Percentiles rank a stretch among this genome's conserved stretches.
phyloP scores from a whole-genome alignment of 2,113 vertebrate genomes.

The Puffinus mauretanicus region DNA sequence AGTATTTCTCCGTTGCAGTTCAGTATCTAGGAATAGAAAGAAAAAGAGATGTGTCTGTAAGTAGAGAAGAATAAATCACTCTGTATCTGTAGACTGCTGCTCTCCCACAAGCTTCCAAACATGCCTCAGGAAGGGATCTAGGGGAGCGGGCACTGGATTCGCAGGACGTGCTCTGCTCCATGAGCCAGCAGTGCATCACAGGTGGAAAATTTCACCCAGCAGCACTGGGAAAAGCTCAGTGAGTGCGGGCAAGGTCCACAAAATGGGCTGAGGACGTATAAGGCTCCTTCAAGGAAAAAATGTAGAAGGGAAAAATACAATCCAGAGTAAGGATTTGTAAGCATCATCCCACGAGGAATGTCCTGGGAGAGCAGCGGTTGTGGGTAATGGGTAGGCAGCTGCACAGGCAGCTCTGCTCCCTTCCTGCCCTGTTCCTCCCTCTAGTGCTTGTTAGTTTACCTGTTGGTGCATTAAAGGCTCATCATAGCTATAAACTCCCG shows the following conservation, averaged over 20 bases:
- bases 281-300: background rate
- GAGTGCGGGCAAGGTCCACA: background rate
- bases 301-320: background rate
- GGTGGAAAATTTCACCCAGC: background rate
- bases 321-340: background rate
- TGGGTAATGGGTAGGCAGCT: background rate
- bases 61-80: background rate
- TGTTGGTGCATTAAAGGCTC: slow-evolving; percentile 29
- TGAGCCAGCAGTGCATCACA: background rate
- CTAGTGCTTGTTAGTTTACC: background rate
- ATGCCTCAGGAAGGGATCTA: background rate
- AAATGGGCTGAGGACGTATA: background rate
- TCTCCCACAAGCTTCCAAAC: background rate
- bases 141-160: background rate
- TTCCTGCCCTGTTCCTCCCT: background rate
- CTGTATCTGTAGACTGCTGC: background rate
- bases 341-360: background rate
- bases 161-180: background rate
- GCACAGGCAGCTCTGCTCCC: background rate
- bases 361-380: background rate
- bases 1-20: background rate
- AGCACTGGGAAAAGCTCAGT: background rate
- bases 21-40: background rate
- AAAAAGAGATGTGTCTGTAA: background rate
- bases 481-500: background rate